Percentiles rank a stretch among this genome's conserved stretches.
phyloP scores from a whole-genome alignment of 2,888 invertebrate genomes.

The Melieria crassipennis region DNA sequence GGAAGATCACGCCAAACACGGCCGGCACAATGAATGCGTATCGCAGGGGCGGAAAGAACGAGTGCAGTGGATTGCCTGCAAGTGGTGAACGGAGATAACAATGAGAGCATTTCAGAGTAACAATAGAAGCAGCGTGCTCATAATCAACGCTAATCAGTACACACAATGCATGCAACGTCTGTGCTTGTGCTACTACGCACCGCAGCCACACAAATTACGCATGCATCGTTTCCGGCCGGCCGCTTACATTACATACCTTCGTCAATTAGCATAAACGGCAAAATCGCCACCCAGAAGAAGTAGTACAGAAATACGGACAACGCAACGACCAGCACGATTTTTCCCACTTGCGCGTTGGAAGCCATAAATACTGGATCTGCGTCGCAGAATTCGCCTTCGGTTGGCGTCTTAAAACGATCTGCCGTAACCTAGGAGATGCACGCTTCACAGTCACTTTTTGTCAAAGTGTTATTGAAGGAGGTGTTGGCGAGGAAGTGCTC shows the following conservation, averaged over 20 bases:
- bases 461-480: neutral
- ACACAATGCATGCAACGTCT: neutral
- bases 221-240: too few relatives aligned
- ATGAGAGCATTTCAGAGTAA: conserved; percentile 1
- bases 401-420: too few relatives aligned
- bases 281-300: conserved; percentile 74
- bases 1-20: conserved; percentile 71
- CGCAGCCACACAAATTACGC: too few relatives aligned
- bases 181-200: too few relatives aligned
- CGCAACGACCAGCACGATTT: conserved; percentile 69
- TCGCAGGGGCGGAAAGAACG: conserved; percentile 69
- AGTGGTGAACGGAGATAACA: conserved; percentile 35
- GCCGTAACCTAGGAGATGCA: too few relatives aligned
- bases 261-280: conserved; percentile 74
- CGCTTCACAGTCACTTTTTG: neutral
- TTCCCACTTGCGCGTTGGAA: conserved; percentile 71
- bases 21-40: conserved; percentile 72
- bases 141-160: conserved; percentile 1
- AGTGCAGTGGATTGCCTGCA: conserved; percentile 68
- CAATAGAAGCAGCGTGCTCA: neutral
- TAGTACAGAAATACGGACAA: conserved; percentile 69
- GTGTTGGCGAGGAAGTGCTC: neutral
- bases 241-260: conserved; percentile 65
- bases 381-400: neutral
- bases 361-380: conserved; percentile 66